These are phyloP conservation scores for Halocynthia roretzi DNA, from an alignment of 23 tunicate genomes.

Conservation along the genomic window DNA sequence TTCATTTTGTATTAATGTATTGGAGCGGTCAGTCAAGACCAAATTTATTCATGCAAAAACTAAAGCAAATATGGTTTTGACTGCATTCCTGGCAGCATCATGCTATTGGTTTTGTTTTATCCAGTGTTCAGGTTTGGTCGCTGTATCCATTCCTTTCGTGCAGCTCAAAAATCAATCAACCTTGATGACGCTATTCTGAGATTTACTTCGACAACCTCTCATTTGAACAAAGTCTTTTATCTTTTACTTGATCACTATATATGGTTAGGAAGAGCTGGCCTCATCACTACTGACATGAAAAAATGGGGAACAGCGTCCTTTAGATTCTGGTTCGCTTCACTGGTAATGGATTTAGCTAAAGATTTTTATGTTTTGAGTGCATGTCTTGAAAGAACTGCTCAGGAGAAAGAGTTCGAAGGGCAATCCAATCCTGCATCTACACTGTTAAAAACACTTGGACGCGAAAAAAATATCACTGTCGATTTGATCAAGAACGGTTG, in stretches of 20 bases:
- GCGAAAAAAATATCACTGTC: slow-evolving; percentile 42
- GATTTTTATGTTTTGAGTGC: slow-evolving; percentile 51
- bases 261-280: slow-evolving; percentile 79
- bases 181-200: slow-evolving; percentile 46
- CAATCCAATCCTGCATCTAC: background rate
- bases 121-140: slow-evolving; percentile 82
- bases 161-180: slow-evolving; percentile 59
- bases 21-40: too few species aligned
- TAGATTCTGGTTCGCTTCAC: slow-evolving; percentile 47
- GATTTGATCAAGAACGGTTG: slow-evolving; percentile 63
- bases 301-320: slow-evolving; percentile 52
- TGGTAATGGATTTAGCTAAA: slow-evolving; percentile 35
- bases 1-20: background rate
- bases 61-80: background rate
- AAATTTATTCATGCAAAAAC: background rate
- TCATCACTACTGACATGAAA: slow-evolving; percentile 45
- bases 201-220: slow-evolving; percentile 44
- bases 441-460: slow-evolving; percentile 3
- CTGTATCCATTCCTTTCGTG: slow-evolving; percentile 38
- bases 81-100: background rate
- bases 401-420: slow-evolving; percentile 8
- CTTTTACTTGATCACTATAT: slow-evolving; percentile 76
- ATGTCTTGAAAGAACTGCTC: slow-evolving; percentile 1
- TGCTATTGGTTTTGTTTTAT: background rate
- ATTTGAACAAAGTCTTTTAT: slow-evolving; percentile 49